These are phyloP conservation scores for Paraplagusia blochii DNA, from an alignment of 2,113 vertebrate genomes.

Conservation along the genomic window DNA sequence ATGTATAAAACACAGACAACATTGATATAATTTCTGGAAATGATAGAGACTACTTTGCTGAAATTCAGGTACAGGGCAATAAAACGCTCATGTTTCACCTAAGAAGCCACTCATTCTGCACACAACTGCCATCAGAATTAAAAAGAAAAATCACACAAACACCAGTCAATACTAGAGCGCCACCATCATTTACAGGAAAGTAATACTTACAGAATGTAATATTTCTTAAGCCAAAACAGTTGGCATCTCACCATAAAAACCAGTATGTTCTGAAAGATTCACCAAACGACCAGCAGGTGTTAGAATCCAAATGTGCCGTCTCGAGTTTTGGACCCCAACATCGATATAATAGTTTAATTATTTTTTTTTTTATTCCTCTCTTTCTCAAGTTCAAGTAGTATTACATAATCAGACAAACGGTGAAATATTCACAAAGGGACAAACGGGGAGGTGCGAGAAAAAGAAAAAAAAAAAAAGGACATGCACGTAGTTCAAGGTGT, in stretches of 20 bases:
- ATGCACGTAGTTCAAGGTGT: slow-evolving; percentile 29
- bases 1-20: too few relatives aligned
- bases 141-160: too few relatives aligned
- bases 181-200: not conserved
- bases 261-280: not conserved
- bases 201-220: not conserved
- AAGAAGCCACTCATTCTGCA: too few relatives aligned
- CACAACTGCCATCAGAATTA: too few relatives aligned
- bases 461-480: not conserved
- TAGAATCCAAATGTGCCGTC: too few relatives aligned
- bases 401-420: slow-evolving; percentile 49
- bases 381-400: slow-evolving; percentile 69
- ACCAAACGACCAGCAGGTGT: not conserved
- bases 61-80: too few relatives aligned
- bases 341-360: not conserved
- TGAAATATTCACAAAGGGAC: slow-evolving; percentile 73
- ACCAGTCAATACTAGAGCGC: too few relatives aligned
- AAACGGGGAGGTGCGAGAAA: not conserved
- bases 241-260: not conserved
- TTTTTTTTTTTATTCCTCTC: slow-evolving; percentile 8
- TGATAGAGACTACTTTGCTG: too few relatives aligned
- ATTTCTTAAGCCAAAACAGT: not conserved
- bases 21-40: too few relatives aligned
- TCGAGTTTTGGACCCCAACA: not conserved
- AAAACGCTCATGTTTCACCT: too few relatives aligned